Percentiles rank a stretch among this genome's conserved stretches.
Evolutionary conservation across 2,797 vertebrate species (phyloP).

Genomic region (Glossophaga mutica): DNA sequence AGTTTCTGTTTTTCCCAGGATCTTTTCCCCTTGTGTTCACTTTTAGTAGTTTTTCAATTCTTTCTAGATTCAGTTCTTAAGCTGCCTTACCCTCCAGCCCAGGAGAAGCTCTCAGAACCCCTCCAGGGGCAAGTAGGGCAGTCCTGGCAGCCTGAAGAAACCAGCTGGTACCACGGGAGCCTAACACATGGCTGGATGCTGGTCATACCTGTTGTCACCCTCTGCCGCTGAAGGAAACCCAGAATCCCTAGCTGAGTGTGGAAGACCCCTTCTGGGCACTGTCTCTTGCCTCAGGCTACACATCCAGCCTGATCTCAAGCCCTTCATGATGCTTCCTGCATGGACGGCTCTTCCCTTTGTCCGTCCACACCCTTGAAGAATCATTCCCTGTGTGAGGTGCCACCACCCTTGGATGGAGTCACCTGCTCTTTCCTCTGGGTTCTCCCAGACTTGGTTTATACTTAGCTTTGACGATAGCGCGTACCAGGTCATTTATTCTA

Average conservation of each 20-base stretch:
- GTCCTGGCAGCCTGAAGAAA: neutral
- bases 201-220: neutral
- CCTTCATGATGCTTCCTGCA: neutral
- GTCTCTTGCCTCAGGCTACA: neutral
- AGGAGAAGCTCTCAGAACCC: neutral
- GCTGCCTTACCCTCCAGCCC: neutral
- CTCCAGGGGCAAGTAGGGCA: neutral
- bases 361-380: neutral
- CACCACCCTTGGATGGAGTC: neutral
- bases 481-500: neutral
- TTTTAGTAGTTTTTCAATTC: neutral
- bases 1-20: neutral
- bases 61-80: neutral
- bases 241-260: neutral
- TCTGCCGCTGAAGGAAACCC: neutral
- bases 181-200: no score
- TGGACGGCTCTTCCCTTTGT: neutral
- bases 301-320: neutral
- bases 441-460: neutral
- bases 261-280: neutral
- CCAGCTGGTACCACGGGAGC: neutral
- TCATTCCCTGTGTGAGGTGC: neutral
- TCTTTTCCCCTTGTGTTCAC: neutral
- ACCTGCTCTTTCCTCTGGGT: neutral
- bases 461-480: neutral